Percentiles rank a stretch among this genome's conserved stretches.
These are phyloP conservation scores for Ceratina calcarata DNA, from an alignment of 1,140 invertebrate species.

Conservation along the genomic window DNA sequence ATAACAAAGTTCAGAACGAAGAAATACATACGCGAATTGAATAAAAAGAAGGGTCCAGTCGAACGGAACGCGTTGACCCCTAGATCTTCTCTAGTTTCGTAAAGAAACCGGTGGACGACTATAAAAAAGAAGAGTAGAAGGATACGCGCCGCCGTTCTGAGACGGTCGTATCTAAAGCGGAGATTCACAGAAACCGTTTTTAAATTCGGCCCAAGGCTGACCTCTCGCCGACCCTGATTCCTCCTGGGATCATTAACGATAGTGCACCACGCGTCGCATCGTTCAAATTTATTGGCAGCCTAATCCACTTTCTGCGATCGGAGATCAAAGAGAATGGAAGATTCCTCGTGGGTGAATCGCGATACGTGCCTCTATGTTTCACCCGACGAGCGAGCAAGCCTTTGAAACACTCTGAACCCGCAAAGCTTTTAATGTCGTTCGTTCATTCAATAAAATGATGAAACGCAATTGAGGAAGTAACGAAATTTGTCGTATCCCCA, in stretches of 20 bases:
- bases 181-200: slow-evolving; percentile 50
- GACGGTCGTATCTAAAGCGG: slow-evolving; percentile 17
- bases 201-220: slow-evolving; percentile 27
- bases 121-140: background rate
- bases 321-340: slow-evolving; percentile 41
- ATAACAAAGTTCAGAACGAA: background rate
- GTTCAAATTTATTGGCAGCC: slow-evolving; percentile 42
- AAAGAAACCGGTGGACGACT: too few species aligned
- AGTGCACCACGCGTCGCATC: slow-evolving; percentile 3
- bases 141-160: too few species aligned
- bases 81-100: background rate
- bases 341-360: background rate
- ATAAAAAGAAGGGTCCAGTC: too few species aligned
- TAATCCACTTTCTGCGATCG: slow-evolving; percentile 39
- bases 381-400: slow-evolving; percentile 8
- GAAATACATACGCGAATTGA: background rate
- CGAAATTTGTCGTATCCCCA: too few species aligned
- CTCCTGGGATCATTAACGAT: slow-evolving; percentile 45
- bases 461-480: too few species aligned
- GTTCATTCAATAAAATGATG: too few species aligned
- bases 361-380: background rate
- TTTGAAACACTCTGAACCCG: background rate
- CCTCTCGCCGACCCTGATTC: slow-evolving; percentile 30
- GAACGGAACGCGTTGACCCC: background rate
- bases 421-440: too few species aligned